Evolutionary conservation across 2,888 invertebrate species (phyloP).

Genomic region (Phengaris alcon): DNA sequence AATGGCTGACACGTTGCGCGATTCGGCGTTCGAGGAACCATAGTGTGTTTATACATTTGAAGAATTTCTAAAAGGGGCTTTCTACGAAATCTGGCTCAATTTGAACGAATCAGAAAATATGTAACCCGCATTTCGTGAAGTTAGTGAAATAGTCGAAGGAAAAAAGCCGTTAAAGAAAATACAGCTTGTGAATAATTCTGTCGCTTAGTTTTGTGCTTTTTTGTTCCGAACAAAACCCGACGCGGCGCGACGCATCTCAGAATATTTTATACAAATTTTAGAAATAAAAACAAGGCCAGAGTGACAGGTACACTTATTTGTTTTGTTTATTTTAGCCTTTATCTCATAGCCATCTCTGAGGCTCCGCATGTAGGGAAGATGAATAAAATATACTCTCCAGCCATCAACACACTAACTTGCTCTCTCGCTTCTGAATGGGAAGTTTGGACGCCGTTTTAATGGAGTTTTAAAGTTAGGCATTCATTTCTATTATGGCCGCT

Average conservation of each 20-base stretch:
- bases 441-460: constrained; percentile 68
- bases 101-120: constrained; percentile 35
- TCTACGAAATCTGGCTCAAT: constrained; percentile 47
- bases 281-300: constrained; percentile 73
- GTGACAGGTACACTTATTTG: constrained; percentile 77
- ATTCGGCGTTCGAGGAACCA: constrained; percentile 61
- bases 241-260: constrained; percentile 65
- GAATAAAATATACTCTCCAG: constrained; percentile 75
- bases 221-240: constrained; percentile 48
- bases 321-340: constrained; percentile 74
- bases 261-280: constrained; percentile 79
- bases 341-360: constrained; percentile 69
- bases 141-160: constrained; percentile 26
- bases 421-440: constrained; percentile 63
- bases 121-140: constrained; percentile 26
- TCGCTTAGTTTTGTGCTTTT: constrained; percentile 51
- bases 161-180: constrained; percentile 32
- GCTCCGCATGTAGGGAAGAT: constrained; percentile 64
- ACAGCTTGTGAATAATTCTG: constrained; percentile 34
- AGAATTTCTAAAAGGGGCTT: constrained; percentile 53
- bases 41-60: constrained; percentile 55
- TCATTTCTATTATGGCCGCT: constrained; percentile 68
- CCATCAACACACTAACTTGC: constrained; percentile 51
- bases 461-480: constrained; percentile 71
- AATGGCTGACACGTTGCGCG: constrained; percentile 73